phyloP scores from a whole-genome alignment of 2,113 vertebrate genomes.

The Cyanoliseus patagonus region DNA sequence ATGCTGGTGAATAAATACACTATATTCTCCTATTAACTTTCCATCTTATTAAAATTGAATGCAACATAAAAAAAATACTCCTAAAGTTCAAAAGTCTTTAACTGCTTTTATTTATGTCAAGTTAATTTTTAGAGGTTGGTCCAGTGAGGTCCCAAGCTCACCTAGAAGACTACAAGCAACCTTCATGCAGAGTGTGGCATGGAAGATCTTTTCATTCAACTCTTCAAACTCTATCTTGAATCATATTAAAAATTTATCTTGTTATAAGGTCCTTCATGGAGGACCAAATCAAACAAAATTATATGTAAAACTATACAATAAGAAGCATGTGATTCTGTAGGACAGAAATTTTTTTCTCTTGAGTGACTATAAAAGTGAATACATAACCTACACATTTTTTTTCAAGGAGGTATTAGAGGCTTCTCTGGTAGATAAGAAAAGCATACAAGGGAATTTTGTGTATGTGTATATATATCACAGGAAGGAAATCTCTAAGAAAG shows the following conservation, averaged over 20 bases:
- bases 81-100: neutral
- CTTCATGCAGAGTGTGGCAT: neutral
- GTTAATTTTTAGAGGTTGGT: neutral
- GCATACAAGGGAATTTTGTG: neutral
- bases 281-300: neutral
- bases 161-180: neutral
- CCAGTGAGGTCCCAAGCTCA: neutral
- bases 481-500: neutral
- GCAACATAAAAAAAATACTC: neutral
- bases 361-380: neutral
- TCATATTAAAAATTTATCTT: neutral
- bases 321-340: neutral
- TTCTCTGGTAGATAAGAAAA: neutral
- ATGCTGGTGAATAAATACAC: neutral
- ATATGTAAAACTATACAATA: neutral
- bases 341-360: neutral
- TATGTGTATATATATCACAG: neutral
- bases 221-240: neutral
- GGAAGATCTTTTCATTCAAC: neutral
- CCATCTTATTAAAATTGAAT: neutral
- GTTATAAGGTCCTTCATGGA: neutral
- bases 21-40: neutral
- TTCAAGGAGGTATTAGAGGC: neutral
- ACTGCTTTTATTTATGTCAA: neutral
- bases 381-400: neutral